Evolutionary conservation across 2,797 vertebrate species (phyloP).

Genomic region (Sebastes minor): DNA sequence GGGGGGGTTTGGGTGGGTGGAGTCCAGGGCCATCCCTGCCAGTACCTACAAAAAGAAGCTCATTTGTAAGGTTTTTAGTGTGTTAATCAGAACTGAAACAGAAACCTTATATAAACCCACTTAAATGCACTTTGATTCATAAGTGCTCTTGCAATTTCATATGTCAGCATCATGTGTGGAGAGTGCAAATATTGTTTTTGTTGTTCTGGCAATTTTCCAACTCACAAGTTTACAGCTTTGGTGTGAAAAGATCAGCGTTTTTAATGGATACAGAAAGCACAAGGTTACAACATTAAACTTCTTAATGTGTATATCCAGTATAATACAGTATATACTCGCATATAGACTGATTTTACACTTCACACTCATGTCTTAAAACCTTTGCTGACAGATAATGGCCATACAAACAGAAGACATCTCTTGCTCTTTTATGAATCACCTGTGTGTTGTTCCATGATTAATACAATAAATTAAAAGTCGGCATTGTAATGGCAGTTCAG

Average conservation of each 20-base stretch:
- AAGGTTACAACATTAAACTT: not conserved
- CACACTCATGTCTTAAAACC: not conserved
- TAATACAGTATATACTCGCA: not conserved
- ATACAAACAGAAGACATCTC: too few relatives aligned
- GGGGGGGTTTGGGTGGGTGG: not conserved
- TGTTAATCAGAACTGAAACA: not conserved
- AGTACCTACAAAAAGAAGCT: not conserved
- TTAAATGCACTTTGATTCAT: not conserved
- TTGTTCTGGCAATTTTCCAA: not conserved
- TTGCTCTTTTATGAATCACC: not conserved
- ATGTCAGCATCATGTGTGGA: not conserved
- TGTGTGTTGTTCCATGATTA: not conserved
- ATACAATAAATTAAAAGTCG: not conserved
- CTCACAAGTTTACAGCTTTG: not conserved
- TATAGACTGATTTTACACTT: not conserved
- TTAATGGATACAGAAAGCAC: not conserved
- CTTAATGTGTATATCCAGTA: not conserved
- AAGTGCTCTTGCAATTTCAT: not conserved
- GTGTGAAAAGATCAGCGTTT: not conserved
- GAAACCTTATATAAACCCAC: not conserved
- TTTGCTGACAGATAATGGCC: not conserved
- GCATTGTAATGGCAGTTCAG: not conserved
- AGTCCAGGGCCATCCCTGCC: not conserved
- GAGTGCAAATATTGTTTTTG: not conserved
- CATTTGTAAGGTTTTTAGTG: not conserved